A percentile compares a stretch with the other conserved stretches of the same genome.
phyloP scores from a whole-genome alignment of 2,888 invertebrate genomes.

The Nudaria mundana region DNA sequence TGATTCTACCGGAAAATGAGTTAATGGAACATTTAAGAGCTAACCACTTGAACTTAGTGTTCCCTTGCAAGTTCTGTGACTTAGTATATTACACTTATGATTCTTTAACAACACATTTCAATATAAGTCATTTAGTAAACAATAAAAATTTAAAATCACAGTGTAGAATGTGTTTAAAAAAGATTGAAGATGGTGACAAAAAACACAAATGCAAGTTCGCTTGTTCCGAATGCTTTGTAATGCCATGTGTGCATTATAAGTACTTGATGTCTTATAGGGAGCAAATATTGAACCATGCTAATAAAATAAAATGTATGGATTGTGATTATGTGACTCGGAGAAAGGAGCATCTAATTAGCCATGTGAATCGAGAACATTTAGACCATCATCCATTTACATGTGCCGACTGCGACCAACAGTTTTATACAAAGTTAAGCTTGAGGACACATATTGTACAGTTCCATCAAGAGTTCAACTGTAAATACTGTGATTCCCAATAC shows the following conservation, averaged over 20 bases:
- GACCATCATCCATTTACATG: conserved; percentile 54
- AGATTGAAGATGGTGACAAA: conserved; percentile 35
- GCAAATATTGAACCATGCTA: conserved; percentile 39
- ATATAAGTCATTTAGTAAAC: conserved; percentile 38
- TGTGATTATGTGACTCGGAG: conserved; percentile 51
- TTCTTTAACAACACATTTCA: conserved; percentile 41
- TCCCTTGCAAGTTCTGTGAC: conserved; percentile 44
- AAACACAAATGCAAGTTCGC: conserved; percentile 49
- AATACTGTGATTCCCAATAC: conserved; percentile 47
- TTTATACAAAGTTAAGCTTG: conserved; percentile 49
- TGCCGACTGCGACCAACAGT: conserved; percentile 47
- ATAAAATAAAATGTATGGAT: conserved; percentile 45
- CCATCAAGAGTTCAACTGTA: conserved; percentile 45
- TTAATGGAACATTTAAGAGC: conserved; percentile 44
- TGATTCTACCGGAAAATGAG: conserved; percentile 34
- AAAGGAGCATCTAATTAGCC: conserved; percentile 48
- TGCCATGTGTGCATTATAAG: conserved; percentile 49
- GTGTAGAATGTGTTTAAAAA: conserved; percentile 47
- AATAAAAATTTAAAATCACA: conserved; percentile 31
- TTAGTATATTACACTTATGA: conserved; percentile 43
- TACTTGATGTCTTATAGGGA: conserved; percentile 49
- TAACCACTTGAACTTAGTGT: conserved; percentile 37
- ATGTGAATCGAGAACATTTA: conserved; percentile 54
- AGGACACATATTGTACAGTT: conserved; percentile 47
- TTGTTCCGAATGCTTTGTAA: conserved; percentile 46